Evolutionary conservation across 2,113 vertebrate genomes (phyloP), one percentile per base, ranked within the genome.

Genomic region (Potamarius usumacintae): DNA sequence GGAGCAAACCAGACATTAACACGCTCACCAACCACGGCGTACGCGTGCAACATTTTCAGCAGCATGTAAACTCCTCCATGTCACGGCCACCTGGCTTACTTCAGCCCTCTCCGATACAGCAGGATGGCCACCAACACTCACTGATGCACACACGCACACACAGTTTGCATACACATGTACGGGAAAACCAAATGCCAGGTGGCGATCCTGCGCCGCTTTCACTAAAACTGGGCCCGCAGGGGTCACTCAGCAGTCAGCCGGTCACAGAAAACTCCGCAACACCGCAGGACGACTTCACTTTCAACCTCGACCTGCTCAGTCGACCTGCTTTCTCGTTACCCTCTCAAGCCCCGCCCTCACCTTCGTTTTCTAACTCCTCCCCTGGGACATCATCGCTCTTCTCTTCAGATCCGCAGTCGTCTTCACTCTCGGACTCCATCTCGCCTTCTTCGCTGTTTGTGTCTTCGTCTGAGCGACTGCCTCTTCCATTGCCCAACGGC

Each of bases 401-500:
- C 11, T 58, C 85, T 0, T 55, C 74, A 0, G 67, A 82, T 7
- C 86, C 82, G 11, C 82, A 82, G 25, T 80, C 85, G 1, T 86
- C 89, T 63, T 91, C 89, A 2, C 86, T 89, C 22, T 84, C 90
- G 0, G 85, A 88, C 69, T 84, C 91, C 17, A 85, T 87, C 82
- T 89, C 89, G 42, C 83, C 87, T 74, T 85, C 87, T 63, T 87
- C 89, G 1, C 74, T 86, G 50, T 84, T 90, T 20, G 84, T 87
- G 1, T 65, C 88, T 7, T 84, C 86, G 7, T 90, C 89, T 10
- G 89, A 90, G 30, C 87, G 88, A 57, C 78, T 53, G 27, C 30
- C 79, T n/a, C 89, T 78, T 53, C 76, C 85, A 15, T 74, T 96
- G 69, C 88, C 93, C 89, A 96, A 95, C 17, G 95, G 95, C 84